Base-by-base conservation (phyloP, 2,888 invertebrate species). In the Galerucella calmariensis region DNA sequence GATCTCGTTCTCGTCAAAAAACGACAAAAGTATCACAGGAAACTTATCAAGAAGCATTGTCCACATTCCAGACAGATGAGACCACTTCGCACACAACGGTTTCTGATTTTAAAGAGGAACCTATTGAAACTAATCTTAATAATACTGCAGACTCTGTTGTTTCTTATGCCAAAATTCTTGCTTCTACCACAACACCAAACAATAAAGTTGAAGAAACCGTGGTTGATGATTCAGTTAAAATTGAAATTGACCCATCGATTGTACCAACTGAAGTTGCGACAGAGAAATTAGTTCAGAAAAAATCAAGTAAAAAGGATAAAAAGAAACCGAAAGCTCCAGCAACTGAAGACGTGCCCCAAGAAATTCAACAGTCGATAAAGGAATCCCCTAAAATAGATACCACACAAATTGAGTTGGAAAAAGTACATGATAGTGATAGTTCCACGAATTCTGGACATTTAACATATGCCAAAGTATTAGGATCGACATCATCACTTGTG, bases 1-100 rank as follows among this genome's bases (percentile, higher is more conserved):
- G 89, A 74, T 88, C 88, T 44, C 62, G 69, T 61, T 69, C 71
- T 3, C 67, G 41, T 20, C 67, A 61, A 48, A 82, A 86, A n/a
- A 86, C 84, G 81, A 73, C 81, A 51, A 48, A 58, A 48, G 83
- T 83, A 9, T 16, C 62, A n/a, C 3, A 10, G 78, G 46, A 71
- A n/a, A 6, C 6, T 16, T 24, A n/a, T 27, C 51, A n/a, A 14
- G 62, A 63, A 41, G 2, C 35, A 16, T n/a, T 41, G 11, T 56
- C 56, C 9, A 10, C 20, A 16, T 9, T 56, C 8, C 56, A 56
- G 9, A 56, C 20, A 20, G 56, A 56, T 20, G 56, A 56, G 16
- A 58, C 46, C 44, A 24, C 41, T 58, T 79, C 79, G 2, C 72
- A 79, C 10, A 74, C 62, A 74, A n/a, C 63, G 46, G 27, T 20